Percentiles rank a stretch among this genome's conserved stretches.
Conservation (phyloP, 2,113 vertebrate species). For the Melozone crissalis region DNA sequence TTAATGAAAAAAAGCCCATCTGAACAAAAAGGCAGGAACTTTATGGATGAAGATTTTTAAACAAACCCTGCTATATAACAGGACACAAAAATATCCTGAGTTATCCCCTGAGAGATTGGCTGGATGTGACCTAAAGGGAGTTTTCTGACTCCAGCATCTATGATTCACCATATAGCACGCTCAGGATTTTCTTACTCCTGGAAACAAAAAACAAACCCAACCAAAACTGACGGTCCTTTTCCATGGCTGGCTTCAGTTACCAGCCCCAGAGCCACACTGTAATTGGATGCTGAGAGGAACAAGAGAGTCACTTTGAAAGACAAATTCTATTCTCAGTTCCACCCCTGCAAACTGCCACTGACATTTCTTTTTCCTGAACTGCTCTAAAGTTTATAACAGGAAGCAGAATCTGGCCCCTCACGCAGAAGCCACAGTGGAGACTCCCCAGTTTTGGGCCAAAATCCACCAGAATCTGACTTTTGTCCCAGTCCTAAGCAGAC, state of each 20-base stretch:
- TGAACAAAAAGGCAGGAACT: not conserved
- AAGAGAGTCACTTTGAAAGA: constrained; percentile 5
- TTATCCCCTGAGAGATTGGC: not conserved
- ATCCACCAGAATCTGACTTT: not conserved
- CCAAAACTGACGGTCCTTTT: constrained; percentile 41
- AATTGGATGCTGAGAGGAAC: constrained; percentile 36
- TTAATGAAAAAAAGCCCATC: not conserved
- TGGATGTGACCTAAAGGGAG: constrained; percentile 39
- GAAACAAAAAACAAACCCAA: not conserved
- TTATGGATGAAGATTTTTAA: not conserved
- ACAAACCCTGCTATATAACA: not conserved
- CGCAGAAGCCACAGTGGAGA: not conserved
- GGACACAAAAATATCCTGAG: constrained; percentile 29
- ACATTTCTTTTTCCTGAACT: not conserved
- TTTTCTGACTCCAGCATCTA: not conserved
- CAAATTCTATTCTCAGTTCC: not conserved
- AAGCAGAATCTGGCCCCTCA: not conserved
- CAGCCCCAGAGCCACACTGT: constrained; percentile 2
- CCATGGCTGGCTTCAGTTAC: constrained; percentile 2
- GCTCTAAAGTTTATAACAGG: not conserved
- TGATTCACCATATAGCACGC: constrained; percentile 36
- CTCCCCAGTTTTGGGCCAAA: not conserved
- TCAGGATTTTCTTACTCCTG: constrained; percentile 20
- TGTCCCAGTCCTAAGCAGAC: not conserved
- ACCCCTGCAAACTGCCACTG: not conserved